These are phyloP conservation scores for Styela plicata DNA, from an alignment of 23 tunicate species.

Conservation along the genomic window DNA sequence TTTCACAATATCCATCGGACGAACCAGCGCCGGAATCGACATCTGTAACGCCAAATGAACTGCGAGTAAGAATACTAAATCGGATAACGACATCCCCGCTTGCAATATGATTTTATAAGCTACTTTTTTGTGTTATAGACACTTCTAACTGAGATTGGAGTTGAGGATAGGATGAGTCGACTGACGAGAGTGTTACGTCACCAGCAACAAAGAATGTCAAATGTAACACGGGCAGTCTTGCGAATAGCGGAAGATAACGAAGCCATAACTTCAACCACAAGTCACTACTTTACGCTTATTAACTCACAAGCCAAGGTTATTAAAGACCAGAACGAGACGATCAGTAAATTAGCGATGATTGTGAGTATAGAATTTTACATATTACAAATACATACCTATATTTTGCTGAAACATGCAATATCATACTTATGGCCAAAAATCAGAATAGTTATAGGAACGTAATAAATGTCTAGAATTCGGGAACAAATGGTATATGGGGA, in stretches of 20 bases:
- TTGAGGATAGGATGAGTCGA: constrained; percentile 44
- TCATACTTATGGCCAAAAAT: too few species aligned
- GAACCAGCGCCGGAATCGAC: constrained; percentile 20
- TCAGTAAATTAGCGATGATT: constrained; percentile 22
- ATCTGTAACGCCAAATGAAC: neutral
- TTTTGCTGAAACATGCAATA: too few species aligned
- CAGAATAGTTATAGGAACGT: too few species aligned
- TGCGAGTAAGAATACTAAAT: neutral
- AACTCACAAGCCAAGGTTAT: constrained; percentile 53
- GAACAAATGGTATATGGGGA: too few species aligned
- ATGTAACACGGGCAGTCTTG: constrained; percentile 37
- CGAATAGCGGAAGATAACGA: constrained; percentile 47
- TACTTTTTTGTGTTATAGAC: neutral
- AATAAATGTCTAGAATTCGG: too few species aligned
- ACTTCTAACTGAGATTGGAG: constrained; percentile 19
- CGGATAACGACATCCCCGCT: too few species aligned
- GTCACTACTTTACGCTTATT: constrained; percentile 51
- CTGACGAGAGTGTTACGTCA: constrained; percentile 40
- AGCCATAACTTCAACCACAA: constrained; percentile 47
- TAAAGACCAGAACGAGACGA: constrained; percentile 62
- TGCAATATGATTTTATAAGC: too few species aligned
- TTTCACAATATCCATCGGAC: constrained; percentile 24
- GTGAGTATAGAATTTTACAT: constrained; percentile 12
- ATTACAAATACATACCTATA: neutral
- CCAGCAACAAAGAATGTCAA: constrained; percentile 44